Evolutionary conservation across 1,140 invertebrate genomes (phyloP).

Genomic region (Phenacoccus solenopsis): DNA sequence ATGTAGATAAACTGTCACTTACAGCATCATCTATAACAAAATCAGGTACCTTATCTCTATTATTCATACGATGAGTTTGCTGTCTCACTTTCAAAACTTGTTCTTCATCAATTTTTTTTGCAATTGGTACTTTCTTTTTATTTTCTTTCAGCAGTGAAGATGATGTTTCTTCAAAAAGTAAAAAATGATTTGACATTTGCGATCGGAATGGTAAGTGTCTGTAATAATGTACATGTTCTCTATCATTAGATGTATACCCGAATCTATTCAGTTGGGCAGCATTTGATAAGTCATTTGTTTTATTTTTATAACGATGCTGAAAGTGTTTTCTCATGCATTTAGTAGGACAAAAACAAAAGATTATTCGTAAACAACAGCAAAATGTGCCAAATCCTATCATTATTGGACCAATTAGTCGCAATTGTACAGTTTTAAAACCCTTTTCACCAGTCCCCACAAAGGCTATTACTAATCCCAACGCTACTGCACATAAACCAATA

Average conservation of each 20-base stretch:
- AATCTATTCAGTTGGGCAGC: conserved; percentile 13
- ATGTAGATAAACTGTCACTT: conserved; percentile 11
- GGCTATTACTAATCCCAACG: conserved; percentile 68
- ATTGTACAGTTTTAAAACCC: conserved; percentile 71
- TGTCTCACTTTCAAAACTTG: neutral
- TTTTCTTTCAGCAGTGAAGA: neutral
- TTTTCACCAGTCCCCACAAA: conserved; percentile 81
- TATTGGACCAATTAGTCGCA: conserved; percentile 68
- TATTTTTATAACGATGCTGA: conserved; percentile 22
- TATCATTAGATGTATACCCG: conserved; percentile 21
- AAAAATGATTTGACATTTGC: conserved; percentile 24
- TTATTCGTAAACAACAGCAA: conserved; percentile 44
- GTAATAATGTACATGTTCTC: conserved; percentile 25
- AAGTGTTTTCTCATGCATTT: conserved; percentile 32
- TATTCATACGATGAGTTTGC: conserved; percentile 6
- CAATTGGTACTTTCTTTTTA: neutral
- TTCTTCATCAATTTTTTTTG: neutral
- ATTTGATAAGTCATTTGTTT: neutral
- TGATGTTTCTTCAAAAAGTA: conserved; percentile 21
- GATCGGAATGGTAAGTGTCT: conserved; percentile 27
- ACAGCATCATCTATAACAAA: neutral
- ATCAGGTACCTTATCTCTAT: conserved; percentile 21
- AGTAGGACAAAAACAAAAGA: conserved; percentile 46
- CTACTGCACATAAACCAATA: conserved; percentile 67
- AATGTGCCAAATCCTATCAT: conserved; percentile 45